Evolutionary conservation across 1,140 invertebrate species (phyloP).

Genomic region (Homarus americanus): DNA sequence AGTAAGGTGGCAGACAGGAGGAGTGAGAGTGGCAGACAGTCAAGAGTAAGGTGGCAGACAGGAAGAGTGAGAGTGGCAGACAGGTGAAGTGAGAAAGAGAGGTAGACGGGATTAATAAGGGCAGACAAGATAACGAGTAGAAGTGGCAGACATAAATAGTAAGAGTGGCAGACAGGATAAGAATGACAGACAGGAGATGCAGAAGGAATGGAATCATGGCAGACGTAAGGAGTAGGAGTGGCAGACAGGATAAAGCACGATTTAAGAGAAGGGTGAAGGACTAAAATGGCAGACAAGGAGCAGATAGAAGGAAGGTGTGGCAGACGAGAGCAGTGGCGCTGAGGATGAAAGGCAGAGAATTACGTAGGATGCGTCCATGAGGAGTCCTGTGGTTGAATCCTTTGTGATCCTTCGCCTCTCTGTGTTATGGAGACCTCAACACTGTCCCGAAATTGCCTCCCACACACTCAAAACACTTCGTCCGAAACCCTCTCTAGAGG

Average conservation of each 20-base stretch:
- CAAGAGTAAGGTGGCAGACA: no score
- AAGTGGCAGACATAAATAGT: not conserved
- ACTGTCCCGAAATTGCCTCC: constrained; percentile 28
- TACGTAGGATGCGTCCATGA: no score
- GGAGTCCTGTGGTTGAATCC: constrained; percentile 16
- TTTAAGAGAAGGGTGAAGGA: no score
- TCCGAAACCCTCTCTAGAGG: not conserved
- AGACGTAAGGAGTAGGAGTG: not conserved
- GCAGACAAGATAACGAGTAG: not conserved
- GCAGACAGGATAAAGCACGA: not conserved
- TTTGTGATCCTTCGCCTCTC: constrained; percentile 24
- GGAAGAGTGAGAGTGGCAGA: not conserved
- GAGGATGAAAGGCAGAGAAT: no score
- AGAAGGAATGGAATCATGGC: no score
- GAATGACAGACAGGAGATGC: no score
- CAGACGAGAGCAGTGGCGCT: no score
- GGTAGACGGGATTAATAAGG: not conserved
- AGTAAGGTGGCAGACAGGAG: no score
- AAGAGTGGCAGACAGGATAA: not conserved
- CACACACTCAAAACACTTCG: not conserved
- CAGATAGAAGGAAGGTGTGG: no score
- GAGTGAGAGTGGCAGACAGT: not conserved
- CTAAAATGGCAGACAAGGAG: no score
- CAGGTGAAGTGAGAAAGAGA: not conserved
- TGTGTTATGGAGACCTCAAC: constrained; percentile 45